These are phyloP conservation scores for Cataglyphis hispanica DNA, from an alignment of 1,140 invertebrate species.

Conservation along the genomic window DNA sequence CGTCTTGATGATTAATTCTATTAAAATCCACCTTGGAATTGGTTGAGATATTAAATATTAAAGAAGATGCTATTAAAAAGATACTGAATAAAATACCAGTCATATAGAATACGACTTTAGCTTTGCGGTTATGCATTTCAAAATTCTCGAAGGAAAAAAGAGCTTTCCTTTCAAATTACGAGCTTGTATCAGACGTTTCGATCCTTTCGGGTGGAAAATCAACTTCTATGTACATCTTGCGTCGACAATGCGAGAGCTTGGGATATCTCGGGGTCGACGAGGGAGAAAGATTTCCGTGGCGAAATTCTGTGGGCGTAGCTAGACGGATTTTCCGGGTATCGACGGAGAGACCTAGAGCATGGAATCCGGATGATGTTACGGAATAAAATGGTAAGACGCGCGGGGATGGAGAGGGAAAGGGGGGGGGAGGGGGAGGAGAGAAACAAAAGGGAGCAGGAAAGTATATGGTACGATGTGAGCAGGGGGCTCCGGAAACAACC, in stretches of 20 bases:
- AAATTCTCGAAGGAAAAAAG: not conserved
- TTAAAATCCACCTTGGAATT: not conserved
- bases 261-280: not conserved
- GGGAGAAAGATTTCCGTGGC: slow-evolving; percentile 20
- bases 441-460: slow-evolving; percentile 28
- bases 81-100: not conserved
- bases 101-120: not conserved
- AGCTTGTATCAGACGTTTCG: slow-evolving; percentile 4
- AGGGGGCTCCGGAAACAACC: not conserved
- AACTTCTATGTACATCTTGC: not conserved
- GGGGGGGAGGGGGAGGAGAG: too few species aligned
- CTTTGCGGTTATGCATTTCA: not conserved
- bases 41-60: not conserved
- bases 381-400: not conserved
- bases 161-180: slow-evolving; percentile 17
- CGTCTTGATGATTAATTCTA: not conserved
- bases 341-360: not conserved
- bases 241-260: not conserved
- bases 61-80: not conserved
- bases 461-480: slow-evolving; percentile 31
- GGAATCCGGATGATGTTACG: slow-evolving; percentile 24
- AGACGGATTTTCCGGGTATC: slow-evolving; percentile 40
- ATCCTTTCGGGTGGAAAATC: slow-evolving; percentile 42
- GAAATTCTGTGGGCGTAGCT: slow-evolving; percentile 37
- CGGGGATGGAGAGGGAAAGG: too few species aligned